Conservation (phyloP, 2,888 invertebrate genomes). For the Pyrochroa serraticornis region DNA sequence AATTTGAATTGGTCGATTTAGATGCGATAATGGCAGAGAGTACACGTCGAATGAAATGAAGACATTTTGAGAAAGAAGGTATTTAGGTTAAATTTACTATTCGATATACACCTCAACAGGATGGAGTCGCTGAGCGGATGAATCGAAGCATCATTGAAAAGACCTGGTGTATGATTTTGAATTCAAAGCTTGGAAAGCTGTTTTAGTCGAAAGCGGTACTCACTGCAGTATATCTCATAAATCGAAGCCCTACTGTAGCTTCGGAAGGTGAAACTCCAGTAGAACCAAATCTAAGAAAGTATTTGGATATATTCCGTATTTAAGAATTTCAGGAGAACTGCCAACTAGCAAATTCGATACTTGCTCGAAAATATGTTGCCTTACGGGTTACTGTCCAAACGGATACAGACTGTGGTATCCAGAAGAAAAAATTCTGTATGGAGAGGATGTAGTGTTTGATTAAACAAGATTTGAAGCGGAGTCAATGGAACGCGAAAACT, state of each 20-base stretch:
- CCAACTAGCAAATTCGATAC: background rate
- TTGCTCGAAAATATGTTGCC: background rate
- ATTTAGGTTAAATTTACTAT: constrained; percentile 44
- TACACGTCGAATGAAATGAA: constrained; percentile 46
- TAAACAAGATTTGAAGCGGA: background rate
- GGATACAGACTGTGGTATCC: constrained; percentile 10
- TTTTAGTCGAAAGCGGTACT: constrained; percentile 35
- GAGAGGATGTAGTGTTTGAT: constrained; percentile 1
- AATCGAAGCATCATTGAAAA: constrained; percentile 45
- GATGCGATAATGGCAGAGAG: constrained; percentile 45
- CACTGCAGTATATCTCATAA: constrained; percentile 41
- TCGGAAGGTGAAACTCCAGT: constrained; percentile 39
- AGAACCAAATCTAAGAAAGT: no score
- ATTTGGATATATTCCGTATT: background rate
- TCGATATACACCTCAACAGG: constrained; percentile 30
- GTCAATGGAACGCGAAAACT: no score
- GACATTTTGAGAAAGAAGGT: constrained; percentile 34
- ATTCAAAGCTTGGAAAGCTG: constrained; percentile 32
- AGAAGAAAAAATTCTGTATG: constrained; percentile 3
- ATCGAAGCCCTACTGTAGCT: constrained; percentile 47
- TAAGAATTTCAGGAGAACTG: background rate
- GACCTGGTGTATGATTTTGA: constrained; percentile 45
- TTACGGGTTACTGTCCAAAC: constrained; percentile 7
- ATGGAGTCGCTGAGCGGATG: constrained; percentile 36
- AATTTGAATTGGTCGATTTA: constrained; percentile 2